Conservation (phyloP, 2,888 invertebrate species). For the Apotomis capreana region DNA sequence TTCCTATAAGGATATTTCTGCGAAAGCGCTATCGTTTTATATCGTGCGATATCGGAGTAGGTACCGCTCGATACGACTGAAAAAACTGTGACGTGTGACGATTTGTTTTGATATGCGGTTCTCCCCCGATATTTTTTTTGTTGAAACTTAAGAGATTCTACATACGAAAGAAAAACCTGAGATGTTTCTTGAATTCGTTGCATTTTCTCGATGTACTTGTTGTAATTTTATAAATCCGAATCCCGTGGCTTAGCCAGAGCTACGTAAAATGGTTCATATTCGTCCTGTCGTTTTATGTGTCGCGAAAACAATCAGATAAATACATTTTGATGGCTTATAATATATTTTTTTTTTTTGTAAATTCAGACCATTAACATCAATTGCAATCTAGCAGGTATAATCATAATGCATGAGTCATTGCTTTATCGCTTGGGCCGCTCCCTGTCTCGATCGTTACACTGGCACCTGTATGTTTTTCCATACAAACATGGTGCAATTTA, state of each 20-base stretch:
- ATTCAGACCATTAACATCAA: constrained; percentile 1
- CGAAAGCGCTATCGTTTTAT: constrained; percentile 35
- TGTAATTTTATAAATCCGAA: too few species aligned
- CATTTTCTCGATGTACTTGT: too few species aligned
- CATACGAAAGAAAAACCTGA: too few species aligned
- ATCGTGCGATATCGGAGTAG: constrained; percentile 23
- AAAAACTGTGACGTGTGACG: neutral
- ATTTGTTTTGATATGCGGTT: neutral
- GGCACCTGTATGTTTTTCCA: constrained; percentile 34
- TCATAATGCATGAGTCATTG: constrained; percentile 51
- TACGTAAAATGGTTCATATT: too few species aligned
- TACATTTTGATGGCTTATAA: too few species aligned
- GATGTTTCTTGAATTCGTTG: too few species aligned
- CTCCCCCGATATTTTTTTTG: neutral
- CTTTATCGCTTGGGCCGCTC: constrained; percentile 65
- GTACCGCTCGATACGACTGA: constrained; percentile 1
- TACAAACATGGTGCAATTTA: constrained; percentile 2
- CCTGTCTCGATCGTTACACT: constrained; percentile 56
- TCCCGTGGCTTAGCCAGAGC: too few species aligned
- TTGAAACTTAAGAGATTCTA: too few species aligned
- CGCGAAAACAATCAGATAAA: too few species aligned
- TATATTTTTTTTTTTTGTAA: too few species aligned
- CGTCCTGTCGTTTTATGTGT: too few species aligned
- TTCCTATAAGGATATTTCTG: constrained; percentile 40
- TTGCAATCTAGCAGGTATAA: constrained; percentile 23